Evolutionary conservation across 2,888 invertebrate genomes (phyloP), one percentile per base, ranked within the genome.

Genomic region (Heliconius ethilla): DNA sequence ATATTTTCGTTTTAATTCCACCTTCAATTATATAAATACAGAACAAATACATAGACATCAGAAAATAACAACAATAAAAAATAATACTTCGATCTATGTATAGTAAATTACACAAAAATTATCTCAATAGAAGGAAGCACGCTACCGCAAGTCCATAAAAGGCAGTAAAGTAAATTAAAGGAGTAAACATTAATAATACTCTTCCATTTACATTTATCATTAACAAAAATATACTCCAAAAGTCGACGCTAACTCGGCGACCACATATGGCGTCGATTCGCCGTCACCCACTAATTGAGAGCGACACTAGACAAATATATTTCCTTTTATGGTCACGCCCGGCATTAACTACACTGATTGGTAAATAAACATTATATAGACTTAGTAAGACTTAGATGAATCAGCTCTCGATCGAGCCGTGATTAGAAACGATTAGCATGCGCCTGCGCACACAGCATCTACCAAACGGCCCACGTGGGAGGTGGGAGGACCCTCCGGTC

Each of bases 371-470:
- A 91, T 88, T 86, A 87, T 89, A 90, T 88, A 89, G 89, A 88
- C 91, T 90, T 84, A 86, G 11, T 88, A 88, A 88, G 87, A 86
- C 86, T 80, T 85, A 88, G 91, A 90, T 93, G 93, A 93, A 92
- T 94, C 93, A 93, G 92, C 89, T 89, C 89, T 88, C 90, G 92
- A 93, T 93, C 91, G 90, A 84, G 88, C 86, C 87, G 88, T 93
- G 93, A 93, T 94, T 93, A 93, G 90, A 89, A 84, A 86, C 92
- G 92, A 93, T 94, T 93, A 94, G 91, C 91, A 92, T 93, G 90
- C 89, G 90, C 89, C 85, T 82, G 87, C 86, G 87, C 89, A 83
- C 80, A 82, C 85, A 84, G 86, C 85, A 85, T 87, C 87, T 86
- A 88, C 86, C 86, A 84, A 83, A 79, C 87, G 84, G 82, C 83